Conservation (phyloP, 2,888 invertebrate species). For the Melieria picta region DNA sequence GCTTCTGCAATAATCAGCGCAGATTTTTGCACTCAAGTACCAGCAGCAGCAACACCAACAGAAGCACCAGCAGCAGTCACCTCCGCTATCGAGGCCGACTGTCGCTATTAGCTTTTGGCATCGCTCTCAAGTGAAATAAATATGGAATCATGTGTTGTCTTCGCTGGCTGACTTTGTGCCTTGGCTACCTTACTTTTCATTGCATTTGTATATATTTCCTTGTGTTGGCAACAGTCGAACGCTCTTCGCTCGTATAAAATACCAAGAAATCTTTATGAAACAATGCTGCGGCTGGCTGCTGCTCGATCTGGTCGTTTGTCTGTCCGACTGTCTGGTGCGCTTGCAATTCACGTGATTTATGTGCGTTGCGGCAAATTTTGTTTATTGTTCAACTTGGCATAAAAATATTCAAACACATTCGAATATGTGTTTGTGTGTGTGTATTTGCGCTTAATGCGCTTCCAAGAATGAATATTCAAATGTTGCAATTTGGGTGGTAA, state of each 20-base stretch:
- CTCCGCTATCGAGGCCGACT: neutral
- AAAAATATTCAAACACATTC: neutral
- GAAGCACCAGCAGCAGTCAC: neutral
- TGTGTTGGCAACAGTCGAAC: neutral
- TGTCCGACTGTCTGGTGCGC: neutral
- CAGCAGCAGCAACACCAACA: neutral
- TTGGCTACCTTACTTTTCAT: neutral
- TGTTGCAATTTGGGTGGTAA: constrained; percentile 1
- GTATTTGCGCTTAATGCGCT: constrained; percentile 1
- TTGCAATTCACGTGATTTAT: constrained; percentile 33
- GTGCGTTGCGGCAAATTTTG: constrained; percentile 28
- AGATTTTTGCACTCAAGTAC: neutral
- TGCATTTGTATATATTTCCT: neutral
- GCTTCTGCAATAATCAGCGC: too few relatives aligned
- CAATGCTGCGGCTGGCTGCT: constrained; percentile 20
- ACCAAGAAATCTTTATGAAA: constrained; percentile 33
- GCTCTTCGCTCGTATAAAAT: constrained; percentile 5
- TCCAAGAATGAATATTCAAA: constrained; percentile 1
- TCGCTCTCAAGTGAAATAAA: neutral
- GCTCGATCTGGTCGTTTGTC: neutral
- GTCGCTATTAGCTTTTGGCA: neutral
- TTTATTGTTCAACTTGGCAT: constrained; percentile 21
- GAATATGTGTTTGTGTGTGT: neutral
- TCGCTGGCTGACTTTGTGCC: neutral
- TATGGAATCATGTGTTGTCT: neutral